Evolutionary conservation across 2,888 invertebrate species (phyloP).

Genomic region (Strigamia maritima): DNA sequence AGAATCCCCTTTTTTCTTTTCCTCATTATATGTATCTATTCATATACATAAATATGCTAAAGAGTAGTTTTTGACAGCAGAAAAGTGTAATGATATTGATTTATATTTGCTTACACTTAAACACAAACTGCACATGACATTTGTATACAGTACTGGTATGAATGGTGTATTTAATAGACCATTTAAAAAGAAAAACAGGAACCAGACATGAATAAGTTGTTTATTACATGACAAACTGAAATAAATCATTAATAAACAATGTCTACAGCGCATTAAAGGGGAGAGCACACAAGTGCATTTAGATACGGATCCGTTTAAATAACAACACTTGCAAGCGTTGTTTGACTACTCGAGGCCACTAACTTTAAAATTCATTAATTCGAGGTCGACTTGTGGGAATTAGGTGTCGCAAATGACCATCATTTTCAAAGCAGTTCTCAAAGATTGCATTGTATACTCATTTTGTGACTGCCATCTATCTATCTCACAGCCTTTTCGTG

Average conservation of each 20-base stretch:
- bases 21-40: not conserved
- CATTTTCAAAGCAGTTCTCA: not conserved
- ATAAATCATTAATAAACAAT: too few relatives aligned
- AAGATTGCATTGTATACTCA: not conserved
- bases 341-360: not conserved
- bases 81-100: not conserved
- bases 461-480: not conserved
- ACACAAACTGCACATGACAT: not conserved
- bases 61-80: not conserved
- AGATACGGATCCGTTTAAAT: too few relatives aligned
- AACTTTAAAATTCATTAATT: constrained; percentile 16
- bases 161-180: not conserved
- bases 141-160: not conserved
- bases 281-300: too few relatives aligned
- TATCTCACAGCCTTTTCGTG: not conserved
- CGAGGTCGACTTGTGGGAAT: not conserved
- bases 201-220: too few relatives aligned
- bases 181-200: not conserved
- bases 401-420: not conserved
- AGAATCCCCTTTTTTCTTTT: not conserved
- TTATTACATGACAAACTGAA: too few relatives aligned
- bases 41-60: not conserved
- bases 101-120: not conserved
- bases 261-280: too few relatives aligned
- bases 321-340: not conserved